Percentiles rank a stretch among this genome's conserved stretches.
Evolutionary conservation across 1,140 invertebrate species (phyloP).

Genomic region (Hypsibius dujardini): DNA sequence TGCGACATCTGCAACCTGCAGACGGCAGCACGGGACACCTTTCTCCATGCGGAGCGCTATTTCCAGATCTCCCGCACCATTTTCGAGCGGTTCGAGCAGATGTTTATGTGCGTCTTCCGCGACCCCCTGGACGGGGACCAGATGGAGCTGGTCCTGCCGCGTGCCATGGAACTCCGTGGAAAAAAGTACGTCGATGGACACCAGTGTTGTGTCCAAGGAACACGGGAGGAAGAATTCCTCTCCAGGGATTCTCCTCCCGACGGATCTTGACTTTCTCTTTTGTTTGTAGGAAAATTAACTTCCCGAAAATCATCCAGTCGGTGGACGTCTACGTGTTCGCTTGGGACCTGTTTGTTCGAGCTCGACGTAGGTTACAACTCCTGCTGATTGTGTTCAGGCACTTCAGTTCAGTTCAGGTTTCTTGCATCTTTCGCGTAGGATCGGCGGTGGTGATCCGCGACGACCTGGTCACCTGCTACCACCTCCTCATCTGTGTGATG

Average conservation of each 20-base stretch:
- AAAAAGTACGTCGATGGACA: too few species aligned
- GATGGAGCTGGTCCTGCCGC: background rate
- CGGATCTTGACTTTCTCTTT: background rate
- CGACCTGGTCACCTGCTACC: background rate
- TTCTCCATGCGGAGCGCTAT: background rate
- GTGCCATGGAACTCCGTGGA: too few species aligned
- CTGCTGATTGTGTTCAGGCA: background rate
- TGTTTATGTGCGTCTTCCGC: background rate
- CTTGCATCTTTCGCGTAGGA: background rate
- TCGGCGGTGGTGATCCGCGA: background rate
- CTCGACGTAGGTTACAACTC: background rate
- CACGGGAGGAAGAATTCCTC: too few species aligned
- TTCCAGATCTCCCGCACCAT: constrained; percentile 1
- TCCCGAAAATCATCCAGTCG: constrained; percentile 3
- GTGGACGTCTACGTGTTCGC: constrained; percentile 13
- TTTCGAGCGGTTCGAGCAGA: background rate
- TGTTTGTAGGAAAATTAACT: background rate
- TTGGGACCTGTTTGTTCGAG: background rate
- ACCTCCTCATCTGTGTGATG: background rate
- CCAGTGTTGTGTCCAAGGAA: too few species aligned
- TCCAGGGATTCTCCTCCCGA: too few species aligned
- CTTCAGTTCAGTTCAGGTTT: background rate
- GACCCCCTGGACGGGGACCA: background rate
- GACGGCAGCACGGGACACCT: background rate
- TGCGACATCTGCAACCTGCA: background rate